These are phyloP conservation scores for Pelmatolapia mariae DNA, from an alignment of 2,113 vertebrate genomes.

Conservation along the genomic window DNA sequence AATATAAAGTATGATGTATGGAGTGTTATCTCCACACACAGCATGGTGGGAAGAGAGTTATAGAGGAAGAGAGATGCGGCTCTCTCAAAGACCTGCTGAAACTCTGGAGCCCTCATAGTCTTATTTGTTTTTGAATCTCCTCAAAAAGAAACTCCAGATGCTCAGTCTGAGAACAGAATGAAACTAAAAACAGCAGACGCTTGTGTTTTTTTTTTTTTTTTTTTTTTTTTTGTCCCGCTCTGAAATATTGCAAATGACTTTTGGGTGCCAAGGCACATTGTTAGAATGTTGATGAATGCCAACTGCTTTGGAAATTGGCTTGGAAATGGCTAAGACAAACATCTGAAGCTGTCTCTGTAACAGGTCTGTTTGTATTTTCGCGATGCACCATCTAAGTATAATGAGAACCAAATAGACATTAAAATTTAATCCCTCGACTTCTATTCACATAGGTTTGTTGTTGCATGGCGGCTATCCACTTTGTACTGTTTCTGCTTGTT, in stretches of 20 bases:
- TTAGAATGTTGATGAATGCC: conserved; percentile 57
- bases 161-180: conserved; percentile 51
- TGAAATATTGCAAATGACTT: conserved; percentile 62
- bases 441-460: conserved; percentile 31
- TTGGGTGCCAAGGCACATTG: conserved; percentile 64
- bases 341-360: conserved; percentile 48
- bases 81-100: conserved; percentile 34
- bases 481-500: conserved; percentile 31
- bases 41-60: not conserved
- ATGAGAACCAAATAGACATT: conserved; percentile 39
- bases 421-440: conserved; percentile 25
- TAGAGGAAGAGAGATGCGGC: not conserved
- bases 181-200: conserved; percentile 50
- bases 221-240: not conserved
- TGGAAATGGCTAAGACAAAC: conserved; percentile 41
- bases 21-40: not conserved
- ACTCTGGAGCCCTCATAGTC: conserved; percentile 28
- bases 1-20: not conserved
- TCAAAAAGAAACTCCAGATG: conserved; percentile 59
- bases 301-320: conserved; percentile 63
- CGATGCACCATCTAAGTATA: conserved; percentile 14
- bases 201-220: not conserved
- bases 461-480: not conserved
- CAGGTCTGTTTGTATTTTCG: conserved; percentile 34
- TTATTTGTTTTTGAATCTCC: conserved; percentile 61